phyloP scores from a whole-genome alignment of 2,113 vertebrate genomes.

The Cyprinodon variegatus region DNA sequence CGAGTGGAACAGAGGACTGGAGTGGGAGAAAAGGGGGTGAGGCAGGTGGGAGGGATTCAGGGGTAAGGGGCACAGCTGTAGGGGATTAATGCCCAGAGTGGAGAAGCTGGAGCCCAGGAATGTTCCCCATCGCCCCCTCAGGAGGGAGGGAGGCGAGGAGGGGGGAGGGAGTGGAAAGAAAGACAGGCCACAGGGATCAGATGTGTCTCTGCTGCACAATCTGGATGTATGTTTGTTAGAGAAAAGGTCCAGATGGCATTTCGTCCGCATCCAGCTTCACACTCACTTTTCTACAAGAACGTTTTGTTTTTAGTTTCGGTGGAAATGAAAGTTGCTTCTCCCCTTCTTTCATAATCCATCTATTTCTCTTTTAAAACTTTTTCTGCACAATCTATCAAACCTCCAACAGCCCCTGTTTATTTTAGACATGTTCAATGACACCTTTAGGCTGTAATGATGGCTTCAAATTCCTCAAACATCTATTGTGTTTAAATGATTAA shows the following conservation, averaged over 20 bases:
- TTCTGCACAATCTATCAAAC: too few species aligned
- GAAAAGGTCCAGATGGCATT: constrained; percentile 26
- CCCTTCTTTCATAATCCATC: constrained; percentile 66
- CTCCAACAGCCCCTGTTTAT: background rate
- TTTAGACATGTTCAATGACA: constrained; percentile 56
- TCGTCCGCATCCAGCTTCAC: constrained; percentile 53
- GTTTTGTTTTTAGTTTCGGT: constrained; percentile 47
- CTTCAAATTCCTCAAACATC: constrained; percentile 21
- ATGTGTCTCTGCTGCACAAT: constrained; percentile 60
- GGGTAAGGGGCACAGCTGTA: constrained; percentile 94
- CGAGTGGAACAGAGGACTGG: constrained; percentile 79
- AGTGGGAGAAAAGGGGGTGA: constrained; percentile 12
- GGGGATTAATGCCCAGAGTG: constrained; percentile 96
- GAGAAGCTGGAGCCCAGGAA: constrained; percentile 87
- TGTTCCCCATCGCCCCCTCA: constrained; percentile 83
- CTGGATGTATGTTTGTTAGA: constrained; percentile 43
- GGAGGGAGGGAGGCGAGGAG: constrained; percentile 54
- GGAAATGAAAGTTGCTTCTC: constrained; percentile 68
- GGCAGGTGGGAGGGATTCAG: constrained; percentile 67
- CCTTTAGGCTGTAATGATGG: background rate
- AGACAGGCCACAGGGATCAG: constrained; percentile 82
- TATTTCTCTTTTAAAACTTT: constrained; percentile 67
- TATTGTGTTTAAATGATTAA: constrained; percentile 21
- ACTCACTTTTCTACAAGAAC: constrained; percentile 45
- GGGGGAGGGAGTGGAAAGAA: constrained; percentile 61